Conservation (phyloP, 2,888 invertebrate species). For the Tinea trinotella region DNA sequence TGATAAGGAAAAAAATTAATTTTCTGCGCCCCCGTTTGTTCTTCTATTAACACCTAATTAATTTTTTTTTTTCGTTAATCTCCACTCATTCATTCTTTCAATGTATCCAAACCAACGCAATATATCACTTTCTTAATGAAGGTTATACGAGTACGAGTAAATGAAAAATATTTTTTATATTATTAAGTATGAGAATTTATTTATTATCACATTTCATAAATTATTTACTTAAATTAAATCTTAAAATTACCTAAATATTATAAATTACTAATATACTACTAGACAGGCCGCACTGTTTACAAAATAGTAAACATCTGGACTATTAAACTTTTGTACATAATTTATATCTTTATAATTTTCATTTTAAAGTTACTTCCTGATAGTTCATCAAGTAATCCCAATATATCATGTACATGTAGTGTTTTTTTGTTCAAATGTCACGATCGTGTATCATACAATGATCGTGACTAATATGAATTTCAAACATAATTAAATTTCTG, state of each 20-base stretch:
- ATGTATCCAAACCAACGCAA: no score
- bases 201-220: conserved; percentile 69
- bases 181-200: conserved; percentile 16
- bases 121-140: no score
- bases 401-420: conserved; percentile 4
- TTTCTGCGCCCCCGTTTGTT: no score
- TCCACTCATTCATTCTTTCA: no score
- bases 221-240: conserved; percentile 39
- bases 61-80: no score
- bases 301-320: conserved; percentile 3
- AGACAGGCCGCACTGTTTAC: conserved; percentile 1
- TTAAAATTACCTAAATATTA: conserved; percentile 26
- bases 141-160: no score
- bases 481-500: neutral
- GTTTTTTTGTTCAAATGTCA: conserved; percentile 39
- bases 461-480: conserved; percentile 31
- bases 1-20: no score
- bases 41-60: no score
- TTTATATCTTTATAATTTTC: neutral
- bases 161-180: no score
- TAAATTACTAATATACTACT: conserved; percentile 55
- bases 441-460: conserved; percentile 40
- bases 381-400: neutral
- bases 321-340: neutral
- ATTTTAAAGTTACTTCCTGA: conserved; percentile 1